Conservation (phyloP, 35 echinoderm and acorn worm species). For the Acanthaster planci region DNA sequence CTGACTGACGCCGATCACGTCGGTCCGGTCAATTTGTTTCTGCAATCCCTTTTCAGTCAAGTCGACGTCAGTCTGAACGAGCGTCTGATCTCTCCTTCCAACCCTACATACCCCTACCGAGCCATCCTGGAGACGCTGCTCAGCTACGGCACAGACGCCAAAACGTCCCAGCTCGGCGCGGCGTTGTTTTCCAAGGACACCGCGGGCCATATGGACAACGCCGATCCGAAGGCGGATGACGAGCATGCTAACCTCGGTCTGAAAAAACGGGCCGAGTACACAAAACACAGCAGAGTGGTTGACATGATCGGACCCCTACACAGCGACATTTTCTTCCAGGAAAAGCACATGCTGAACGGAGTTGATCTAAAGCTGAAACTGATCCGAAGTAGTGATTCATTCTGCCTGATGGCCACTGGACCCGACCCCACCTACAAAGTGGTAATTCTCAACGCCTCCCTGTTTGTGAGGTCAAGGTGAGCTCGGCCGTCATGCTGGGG, state of each 20-base stretch:
- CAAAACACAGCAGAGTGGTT: slow-evolving; percentile 29
- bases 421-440: slow-evolving; percentile 22
- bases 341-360: slow-evolving; percentile 48
- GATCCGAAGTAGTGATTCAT: slow-evolving; percentile 2
- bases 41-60: slow-evolving; percentile 61
- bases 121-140: slow-evolving; percentile 70
- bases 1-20: slow-evolving; percentile 20
- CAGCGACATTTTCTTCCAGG: slow-evolving; percentile 76
- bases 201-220: slow-evolving; percentile 33
- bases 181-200: slow-evolving; percentile 71
- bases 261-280: slow-evolving; percentile 39
- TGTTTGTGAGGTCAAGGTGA: slow-evolving; percentile 36
- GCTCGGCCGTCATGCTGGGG: slow-evolving; percentile 25
- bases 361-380: slow-evolving; percentile 55
- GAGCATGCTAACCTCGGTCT: slow-evolving; percentile 38
- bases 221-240: slow-evolving; percentile 28
- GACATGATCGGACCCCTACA: slow-evolving; percentile 70
- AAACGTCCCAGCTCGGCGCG: slow-evolving; percentile 38
- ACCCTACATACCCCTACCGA: slow-evolving; percentile 50
- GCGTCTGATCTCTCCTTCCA: slow-evolving; percentile 20
- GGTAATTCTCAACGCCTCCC: slow-evolving; percentile 16
- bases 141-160: slow-evolving; percentile 41
- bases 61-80: slow-evolving; percentile 62
- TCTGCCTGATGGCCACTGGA: slow-evolving; percentile 48
- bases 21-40: slow-evolving; percentile 58